Percentiles rank a stretch among this genome's conserved stretches.
phyloP scores from a whole-genome alignment of 2,888 invertebrate species.

The Thymelicus acteon region DNA sequence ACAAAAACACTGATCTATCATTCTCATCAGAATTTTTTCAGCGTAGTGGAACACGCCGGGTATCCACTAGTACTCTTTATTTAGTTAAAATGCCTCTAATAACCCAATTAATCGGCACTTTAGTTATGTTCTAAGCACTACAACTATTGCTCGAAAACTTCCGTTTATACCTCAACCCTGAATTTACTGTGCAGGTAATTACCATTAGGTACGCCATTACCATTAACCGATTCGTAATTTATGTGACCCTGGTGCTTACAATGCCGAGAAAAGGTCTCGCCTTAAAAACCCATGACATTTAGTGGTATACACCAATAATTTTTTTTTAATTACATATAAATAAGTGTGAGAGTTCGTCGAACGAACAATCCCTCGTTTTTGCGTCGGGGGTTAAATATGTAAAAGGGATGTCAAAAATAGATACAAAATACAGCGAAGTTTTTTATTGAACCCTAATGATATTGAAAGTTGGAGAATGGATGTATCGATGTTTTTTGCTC shows the following conservation, averaged over 20 bases:
- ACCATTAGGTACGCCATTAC: conserved; percentile 44
- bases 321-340: neutral
- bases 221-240: conserved; percentile 42
- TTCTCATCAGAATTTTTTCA: too few relatives aligned
- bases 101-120: conserved; percentile 16
- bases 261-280: conserved; percentile 39
- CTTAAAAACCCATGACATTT: conserved; percentile 34
- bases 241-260: conserved; percentile 32
- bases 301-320: neutral
- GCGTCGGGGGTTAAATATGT: too few relatives aligned
- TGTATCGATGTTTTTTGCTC: too few relatives aligned
- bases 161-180: conserved; percentile 21
- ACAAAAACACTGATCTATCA: too few relatives aligned
- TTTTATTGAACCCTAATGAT: too few relatives aligned
- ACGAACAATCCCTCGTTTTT: too few relatives aligned
- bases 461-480: too few relatives aligned
- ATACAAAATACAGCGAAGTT: too few relatives aligned
- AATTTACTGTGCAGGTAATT: conserved; percentile 40
- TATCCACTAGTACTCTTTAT: neutral
- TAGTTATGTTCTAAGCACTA: conserved; percentile 21
- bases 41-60: too few relatives aligned
- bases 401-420: too few relatives aligned
- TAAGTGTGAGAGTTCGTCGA: too few relatives aligned
- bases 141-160: conserved; percentile 20
- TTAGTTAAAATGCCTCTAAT: neutral